Evolutionary conservation across 2,888 invertebrate genomes (phyloP).

Genomic region (Lampropteryx suffumata): DNA sequence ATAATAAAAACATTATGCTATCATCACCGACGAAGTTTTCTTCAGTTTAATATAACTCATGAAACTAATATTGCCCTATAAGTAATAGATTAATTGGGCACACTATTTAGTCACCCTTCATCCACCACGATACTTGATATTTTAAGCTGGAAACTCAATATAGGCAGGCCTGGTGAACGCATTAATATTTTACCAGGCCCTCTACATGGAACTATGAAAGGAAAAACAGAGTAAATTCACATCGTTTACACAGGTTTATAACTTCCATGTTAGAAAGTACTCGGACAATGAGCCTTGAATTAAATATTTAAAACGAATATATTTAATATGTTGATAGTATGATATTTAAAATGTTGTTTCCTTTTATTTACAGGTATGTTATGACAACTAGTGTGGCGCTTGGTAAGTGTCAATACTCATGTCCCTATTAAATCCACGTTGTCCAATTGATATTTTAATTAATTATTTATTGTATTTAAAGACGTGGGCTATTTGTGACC

Average conservation of each 20-base stretch:
- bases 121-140: slow-evolving; percentile 33
- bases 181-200: slow-evolving; percentile 49
- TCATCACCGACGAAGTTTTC: neutral
- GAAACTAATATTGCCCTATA: neutral
- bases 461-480: no score
- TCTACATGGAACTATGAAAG: slow-evolving; percentile 42
- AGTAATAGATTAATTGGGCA: slow-evolving; percentile 15
- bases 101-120: slow-evolving; percentile 24
- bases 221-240: slow-evolving; percentile 46
- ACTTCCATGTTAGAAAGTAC: neutral
- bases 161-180: slow-evolving; percentile 31
- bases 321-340: no score
- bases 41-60: neutral
- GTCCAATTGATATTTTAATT: no score
- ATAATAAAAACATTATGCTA: no score
- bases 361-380: slow-evolving; percentile 35
- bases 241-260: slow-evolving; percentile 36
- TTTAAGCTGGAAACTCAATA: slow-evolving; percentile 36
- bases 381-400: neutral
- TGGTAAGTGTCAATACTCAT: slow-evolving; percentile 4
- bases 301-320: slow-evolving; percentile 15
- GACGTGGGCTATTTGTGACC: no score
- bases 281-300: slow-evolving; percentile 5
- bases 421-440: no score
- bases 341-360: slow-evolving; percentile 17